Evolutionary conservation across 2,113 vertebrate genomes (phyloP), one percentile per base, ranked within the genome.

Genomic region (Malaclemys terrapin): DNA sequence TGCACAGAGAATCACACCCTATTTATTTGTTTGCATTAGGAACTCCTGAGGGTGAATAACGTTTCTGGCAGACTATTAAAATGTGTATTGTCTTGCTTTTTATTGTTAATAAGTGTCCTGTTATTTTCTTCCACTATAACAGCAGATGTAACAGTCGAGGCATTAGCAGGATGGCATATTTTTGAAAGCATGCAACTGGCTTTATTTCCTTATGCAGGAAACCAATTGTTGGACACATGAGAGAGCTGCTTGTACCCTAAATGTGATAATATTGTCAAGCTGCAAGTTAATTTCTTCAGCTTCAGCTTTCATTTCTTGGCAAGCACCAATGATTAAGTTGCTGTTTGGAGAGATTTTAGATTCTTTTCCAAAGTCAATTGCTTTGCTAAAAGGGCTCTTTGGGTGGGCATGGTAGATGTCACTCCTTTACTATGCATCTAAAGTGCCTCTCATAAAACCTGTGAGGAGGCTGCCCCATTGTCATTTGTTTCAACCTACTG

Each of bases 301-400:
- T 94, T 90, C 31, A 91, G 84, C 5, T 75, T 78, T 88, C 50
- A 7, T 22, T 45, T 11, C 95, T 84, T 96, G 92, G 90, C 96
- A 89, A 86, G 85, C 84, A 24, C 80, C n/a, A 13, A 2, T 3
- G 86, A 91, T 93, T 82, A 69, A 6, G 27, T 84, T 90, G 95
- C 57, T 85, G 82, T 91, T 90, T 81, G 31, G 57, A 91, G 88
- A 89, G 88, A n/a, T 59, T 87, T 90, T 90, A 13, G 22, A 20
- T 75, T 80, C 93, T 96, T 97, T 85, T 75, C 91, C 92, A 90
- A 90, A 80, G 87, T 88, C 27, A 76, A 45, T 35, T 59, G 69
- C 84, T 91, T 82, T 91, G 91, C n/a, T 80, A 85, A 83, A 93
- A 72, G 47, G 80, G 42, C 89, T 87, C 88, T 89, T 88, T 50